Evolutionary conservation across 2,797 vertebrate species (phyloP).

Genomic region (Phalanger gymnotis): DNA sequence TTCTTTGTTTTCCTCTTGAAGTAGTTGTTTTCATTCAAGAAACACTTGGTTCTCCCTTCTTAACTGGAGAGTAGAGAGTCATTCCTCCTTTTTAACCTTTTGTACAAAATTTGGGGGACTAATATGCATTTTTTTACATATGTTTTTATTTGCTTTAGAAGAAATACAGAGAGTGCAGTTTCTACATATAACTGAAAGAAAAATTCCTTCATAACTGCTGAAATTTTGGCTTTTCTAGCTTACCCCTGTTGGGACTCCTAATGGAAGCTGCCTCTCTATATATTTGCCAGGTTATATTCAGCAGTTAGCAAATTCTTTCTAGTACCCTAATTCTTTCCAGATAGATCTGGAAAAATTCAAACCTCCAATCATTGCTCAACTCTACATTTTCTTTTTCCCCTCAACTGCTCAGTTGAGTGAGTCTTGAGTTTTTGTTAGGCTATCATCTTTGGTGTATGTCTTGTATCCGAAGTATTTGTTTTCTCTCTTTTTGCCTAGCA

Average conservation of each 20-base stretch:
- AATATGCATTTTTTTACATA: neutral
- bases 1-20: neutral
- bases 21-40: neutral
- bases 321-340: neutral
- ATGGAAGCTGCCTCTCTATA: neutral
- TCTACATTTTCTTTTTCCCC: neutral
- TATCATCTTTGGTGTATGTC: neutral
- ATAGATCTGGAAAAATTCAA: neutral
- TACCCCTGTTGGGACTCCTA: neutral
- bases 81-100: neutral
- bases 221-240: neutral
- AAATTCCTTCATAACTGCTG: neutral
- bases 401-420: neutral
- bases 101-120: neutral
- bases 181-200: neutral
- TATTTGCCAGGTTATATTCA: neutral
- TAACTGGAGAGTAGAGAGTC: neutral
- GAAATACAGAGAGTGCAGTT: neutral
- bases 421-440: neutral
- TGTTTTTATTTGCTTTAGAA: neutral
- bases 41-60: neutral
- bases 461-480: conserved; percentile 26
- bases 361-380: neutral
- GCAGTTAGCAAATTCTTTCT: neutral
- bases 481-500: neutral